Conservation (phyloP, 1,140 invertebrate species). For the Brachionus rotundiformis region DNA sequence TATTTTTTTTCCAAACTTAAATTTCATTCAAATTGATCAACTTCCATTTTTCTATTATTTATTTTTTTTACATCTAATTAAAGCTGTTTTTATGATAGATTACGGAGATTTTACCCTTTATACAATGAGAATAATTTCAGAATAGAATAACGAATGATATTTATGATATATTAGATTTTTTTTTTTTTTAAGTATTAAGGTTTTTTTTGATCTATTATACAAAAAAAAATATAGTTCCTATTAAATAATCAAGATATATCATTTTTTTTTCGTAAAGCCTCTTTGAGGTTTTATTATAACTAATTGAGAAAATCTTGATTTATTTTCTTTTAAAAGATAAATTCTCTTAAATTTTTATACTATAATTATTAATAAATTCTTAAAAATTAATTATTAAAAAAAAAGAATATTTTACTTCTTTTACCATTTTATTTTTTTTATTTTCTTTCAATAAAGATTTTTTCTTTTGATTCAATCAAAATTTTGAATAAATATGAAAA, state of each 20-base stretch:
- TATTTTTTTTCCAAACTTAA: background rate
- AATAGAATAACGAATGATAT: slow-evolving; percentile 7
- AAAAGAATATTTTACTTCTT: background rate
- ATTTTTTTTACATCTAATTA: slow-evolving; percentile 26
- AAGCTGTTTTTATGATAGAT: slow-evolving; percentile 5
- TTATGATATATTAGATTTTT: too few relatives aligned
- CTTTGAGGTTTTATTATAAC: background rate
- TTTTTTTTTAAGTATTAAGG: slow-evolving; percentile 16
- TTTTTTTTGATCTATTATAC: background rate
- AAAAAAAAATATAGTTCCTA: too few relatives aligned
- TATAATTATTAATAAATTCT: background rate
- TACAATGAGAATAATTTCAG: slow-evolving; percentile 8
- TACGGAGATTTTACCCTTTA: background rate
- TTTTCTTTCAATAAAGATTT: background rate
- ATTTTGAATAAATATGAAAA: background rate
- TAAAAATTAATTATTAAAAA: background rate
- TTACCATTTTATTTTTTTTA: background rate
- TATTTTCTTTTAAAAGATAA: background rate
- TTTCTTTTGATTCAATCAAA: background rate
- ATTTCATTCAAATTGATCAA: slow-evolving; percentile 18
- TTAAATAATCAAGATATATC: too few relatives aligned
- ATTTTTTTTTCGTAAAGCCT: background rate
- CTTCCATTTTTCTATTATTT: slow-evolving; percentile 23
- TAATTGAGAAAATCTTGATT: background rate
- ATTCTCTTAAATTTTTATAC: background rate